phyloP scores from a whole-genome alignment of 2,113 vertebrate genomes.

The Irena cyanogastra region DNA sequence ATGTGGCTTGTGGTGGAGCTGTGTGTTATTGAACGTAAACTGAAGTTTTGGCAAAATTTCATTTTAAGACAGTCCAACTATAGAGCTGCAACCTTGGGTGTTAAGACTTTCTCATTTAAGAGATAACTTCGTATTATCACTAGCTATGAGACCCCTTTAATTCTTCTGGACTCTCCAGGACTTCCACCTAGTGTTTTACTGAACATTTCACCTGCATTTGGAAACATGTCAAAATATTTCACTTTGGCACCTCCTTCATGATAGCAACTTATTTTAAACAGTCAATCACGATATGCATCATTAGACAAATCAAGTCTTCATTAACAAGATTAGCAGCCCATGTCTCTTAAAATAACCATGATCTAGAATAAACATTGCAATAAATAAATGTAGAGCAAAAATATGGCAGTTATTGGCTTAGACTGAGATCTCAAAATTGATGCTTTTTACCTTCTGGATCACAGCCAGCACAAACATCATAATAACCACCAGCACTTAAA shows the following conservation, averaged over 20 bases:
- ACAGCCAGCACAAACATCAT: background rate
- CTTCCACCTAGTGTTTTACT: background rate
- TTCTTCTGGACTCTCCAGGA: background rate
- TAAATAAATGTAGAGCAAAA: conserved; percentile 3
- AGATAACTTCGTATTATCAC: background rate
- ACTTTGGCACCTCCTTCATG: background rate
- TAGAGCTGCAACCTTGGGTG: background rate
- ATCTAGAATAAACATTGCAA: background rate
- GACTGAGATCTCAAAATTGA: background rate
- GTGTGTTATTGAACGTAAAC: background rate
- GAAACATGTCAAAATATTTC: background rate
- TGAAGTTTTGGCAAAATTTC: conserved; percentile 26
- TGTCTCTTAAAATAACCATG: background rate
- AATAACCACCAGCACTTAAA: background rate
- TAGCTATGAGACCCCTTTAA: background rate
- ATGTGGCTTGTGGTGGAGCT: background rate
- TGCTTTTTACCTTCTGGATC: background rate
- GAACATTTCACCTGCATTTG: background rate
- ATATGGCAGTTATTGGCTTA: background rate
- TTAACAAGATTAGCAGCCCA: background rate
- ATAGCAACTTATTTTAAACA: background rate
- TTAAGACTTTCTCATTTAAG: background rate
- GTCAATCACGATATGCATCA: no score
- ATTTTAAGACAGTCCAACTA: background rate
- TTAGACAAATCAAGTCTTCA: background rate